A percentile compares a stretch with the other conserved stretches of the same genome.
phyloP scores from a whole-genome alignment of 30 jellyfish, hydroid and myxozoan species.

The Aurelia aurita complex sp. Pacific region DNA sequence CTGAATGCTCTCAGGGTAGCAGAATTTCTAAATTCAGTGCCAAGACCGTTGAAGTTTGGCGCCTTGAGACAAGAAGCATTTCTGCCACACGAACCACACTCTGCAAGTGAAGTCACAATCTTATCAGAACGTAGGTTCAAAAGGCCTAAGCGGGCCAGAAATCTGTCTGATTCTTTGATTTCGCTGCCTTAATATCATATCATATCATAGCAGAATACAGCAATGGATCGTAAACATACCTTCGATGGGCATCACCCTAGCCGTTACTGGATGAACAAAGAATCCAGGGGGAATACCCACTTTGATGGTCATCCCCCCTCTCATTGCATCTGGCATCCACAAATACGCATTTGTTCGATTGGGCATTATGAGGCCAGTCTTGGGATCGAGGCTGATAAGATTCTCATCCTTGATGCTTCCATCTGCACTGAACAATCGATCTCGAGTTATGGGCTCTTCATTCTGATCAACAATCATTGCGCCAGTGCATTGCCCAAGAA shows the following conservation, averaged over 20 bases:
- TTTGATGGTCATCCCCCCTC: constrained; percentile 39
- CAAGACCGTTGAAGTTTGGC: too few relatives aligned
- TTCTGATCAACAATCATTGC: constrained; percentile 68
- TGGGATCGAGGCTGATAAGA: constrained; percentile 63
- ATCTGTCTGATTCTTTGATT: too few relatives aligned
- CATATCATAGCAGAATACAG: too few relatives aligned
- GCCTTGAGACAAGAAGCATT: too few relatives aligned
- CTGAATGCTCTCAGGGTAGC: too few relatives aligned
- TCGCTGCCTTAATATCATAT: too few relatives aligned
- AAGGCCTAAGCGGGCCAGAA: too few relatives aligned
- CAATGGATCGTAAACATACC: constrained; percentile 36
- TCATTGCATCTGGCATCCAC: constrained; percentile 78
- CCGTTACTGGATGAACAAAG: constrained; percentile 92
- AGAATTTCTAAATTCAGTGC: too few relatives aligned
- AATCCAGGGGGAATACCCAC: constrained; percentile 86
- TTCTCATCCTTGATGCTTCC: constrained; percentile 70
- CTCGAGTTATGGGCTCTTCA: constrained; percentile 79
- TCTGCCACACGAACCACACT: too few relatives aligned
- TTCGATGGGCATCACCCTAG: constrained; percentile 91
- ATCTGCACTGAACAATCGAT: constrained; percentile 76
- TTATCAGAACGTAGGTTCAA: too few relatives aligned
- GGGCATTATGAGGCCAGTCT: constrained; percentile 92
- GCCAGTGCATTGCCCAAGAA: constrained; percentile 86
- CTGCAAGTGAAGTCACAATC: too few relatives aligned
- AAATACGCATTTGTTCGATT: constrained; percentile 51